These are phyloP conservation scores for Lithobius niger DNA, from an alignment of 1,140 invertebrate species.

Conservation along the genomic window DNA sequence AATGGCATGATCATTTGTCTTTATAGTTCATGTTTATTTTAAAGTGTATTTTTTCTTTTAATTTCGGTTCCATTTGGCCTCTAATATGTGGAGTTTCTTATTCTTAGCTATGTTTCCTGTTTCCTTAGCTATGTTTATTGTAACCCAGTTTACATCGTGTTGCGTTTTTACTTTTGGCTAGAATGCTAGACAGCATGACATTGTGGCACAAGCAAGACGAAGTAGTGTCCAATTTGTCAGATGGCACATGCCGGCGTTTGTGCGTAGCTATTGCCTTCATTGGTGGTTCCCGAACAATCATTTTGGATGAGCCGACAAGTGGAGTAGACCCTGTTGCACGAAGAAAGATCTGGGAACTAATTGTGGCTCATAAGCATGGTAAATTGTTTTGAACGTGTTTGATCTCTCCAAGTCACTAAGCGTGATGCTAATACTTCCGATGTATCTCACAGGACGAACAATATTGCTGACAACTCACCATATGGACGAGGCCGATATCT, in stretches of 20 bases:
- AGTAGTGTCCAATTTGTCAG: slow-evolving; percentile 39
- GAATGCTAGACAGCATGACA: slow-evolving; percentile 38
- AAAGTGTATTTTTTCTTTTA: no score
- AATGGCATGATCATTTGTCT: no score
- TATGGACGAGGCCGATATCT: no score
- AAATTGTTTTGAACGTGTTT: no score
- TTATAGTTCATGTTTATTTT: no score
- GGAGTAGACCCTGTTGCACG: slow-evolving; percentile 42
- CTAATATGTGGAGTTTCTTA: slow-evolving; percentile 21
- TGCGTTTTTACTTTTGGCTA: neutral
- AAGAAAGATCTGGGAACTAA: slow-evolving; percentile 36
- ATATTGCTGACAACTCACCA: no score
- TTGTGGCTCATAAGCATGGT: no score
- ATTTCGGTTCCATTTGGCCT: no score
- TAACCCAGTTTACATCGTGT: neutral
- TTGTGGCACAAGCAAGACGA: slow-evolving; percentile 39
- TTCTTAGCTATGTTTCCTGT: slow-evolving; percentile 15
- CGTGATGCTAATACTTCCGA: no score
- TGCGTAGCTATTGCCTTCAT: slow-evolving; percentile 36
- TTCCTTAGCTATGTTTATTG: neutral
- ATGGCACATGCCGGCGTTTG: slow-evolving; percentile 44
- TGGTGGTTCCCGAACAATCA: slow-evolving; percentile 30
- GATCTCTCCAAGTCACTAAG: no score
- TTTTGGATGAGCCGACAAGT: slow-evolving; percentile 41
- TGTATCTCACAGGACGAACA: no score